phyloP scores from a whole-genome alignment of 1,140 invertebrate species.

The Macrobrachium nipponense region DNA sequence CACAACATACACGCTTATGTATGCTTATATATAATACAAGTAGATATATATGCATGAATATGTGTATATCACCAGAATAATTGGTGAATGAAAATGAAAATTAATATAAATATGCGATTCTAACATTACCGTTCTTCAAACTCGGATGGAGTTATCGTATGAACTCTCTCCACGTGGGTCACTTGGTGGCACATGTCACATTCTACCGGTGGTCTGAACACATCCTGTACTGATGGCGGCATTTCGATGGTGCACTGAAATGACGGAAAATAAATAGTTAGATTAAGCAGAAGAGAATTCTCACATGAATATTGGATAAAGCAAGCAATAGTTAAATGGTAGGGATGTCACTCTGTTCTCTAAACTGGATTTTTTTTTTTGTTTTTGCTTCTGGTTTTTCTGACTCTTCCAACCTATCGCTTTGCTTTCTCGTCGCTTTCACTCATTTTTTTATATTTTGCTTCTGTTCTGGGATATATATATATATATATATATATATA shows the following conservation, averaged over 20 bases:
- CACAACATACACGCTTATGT: no score
- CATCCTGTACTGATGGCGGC: conserved; percentile 73
- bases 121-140: conserved; percentile 76
- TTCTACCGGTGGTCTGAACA: conserved; percentile 79
- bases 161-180: conserved; percentile 74
- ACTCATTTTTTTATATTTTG: no score
- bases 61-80: background rate
- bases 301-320: no score
- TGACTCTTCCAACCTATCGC: no score
- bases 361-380: no score
- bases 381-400: no score
- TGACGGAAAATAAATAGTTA: conserved; percentile 23
- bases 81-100: no score
- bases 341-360: no score
- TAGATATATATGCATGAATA: no score
- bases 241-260: conserved; percentile 75
- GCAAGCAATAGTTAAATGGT: no score
- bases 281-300: background rate
- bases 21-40: no score
- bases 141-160: conserved; percentile 74
- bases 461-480: background rate
- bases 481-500: background rate
- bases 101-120: background rate
- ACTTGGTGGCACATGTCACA: conserved; percentile 80
- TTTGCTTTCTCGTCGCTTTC: no score